Conservation (phyloP, 2,113 vertebrate species). For the Nycticorax nycticorax region DNA sequence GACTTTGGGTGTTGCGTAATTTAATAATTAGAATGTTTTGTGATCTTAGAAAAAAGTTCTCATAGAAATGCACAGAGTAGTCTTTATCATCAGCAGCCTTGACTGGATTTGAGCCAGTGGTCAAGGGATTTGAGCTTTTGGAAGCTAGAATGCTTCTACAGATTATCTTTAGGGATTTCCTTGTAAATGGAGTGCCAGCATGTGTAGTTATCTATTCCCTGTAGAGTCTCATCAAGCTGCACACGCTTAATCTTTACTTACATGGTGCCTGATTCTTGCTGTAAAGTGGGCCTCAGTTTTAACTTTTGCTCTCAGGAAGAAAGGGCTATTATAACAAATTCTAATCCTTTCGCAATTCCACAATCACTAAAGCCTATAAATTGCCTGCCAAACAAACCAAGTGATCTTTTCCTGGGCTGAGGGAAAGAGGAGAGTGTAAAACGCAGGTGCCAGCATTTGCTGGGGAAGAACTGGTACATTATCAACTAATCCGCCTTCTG, state of each 20-base stretch:
- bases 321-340: conserved; percentile 56
- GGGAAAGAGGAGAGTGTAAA: conserved; percentile 60
- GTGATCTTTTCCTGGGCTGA: conserved; percentile 52
- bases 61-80: neutral
- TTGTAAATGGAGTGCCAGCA: conserved; percentile 35
- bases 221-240: conserved; percentile 45
- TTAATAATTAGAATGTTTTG: neutral
- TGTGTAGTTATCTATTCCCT: conserved; percentile 47
- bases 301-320: conserved; percentile 61
- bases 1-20: neutral
- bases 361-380: conserved; percentile 51
- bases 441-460: conserved; percentile 73
- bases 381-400: conserved; percentile 56
- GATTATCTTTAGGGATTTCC: conserved; percentile 56
- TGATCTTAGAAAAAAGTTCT: neutral
- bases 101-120: conserved; percentile 30
- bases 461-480: conserved; percentile 72
- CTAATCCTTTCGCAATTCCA: conserved; percentile 45
- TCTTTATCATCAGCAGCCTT: neutral
- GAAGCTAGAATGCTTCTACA: conserved; percentile 13
- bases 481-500: conserved; percentile 73
- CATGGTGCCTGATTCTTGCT: conserved; percentile 7
- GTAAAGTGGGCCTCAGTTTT: conserved; percentile 58
- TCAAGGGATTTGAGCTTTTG: conserved; percentile 43
- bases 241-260: conserved; percentile 52